phyloP scores from a whole-genome alignment of 37 sponge, comb jelly and placozoan species.

The Theonella swinhoei region DNA sequence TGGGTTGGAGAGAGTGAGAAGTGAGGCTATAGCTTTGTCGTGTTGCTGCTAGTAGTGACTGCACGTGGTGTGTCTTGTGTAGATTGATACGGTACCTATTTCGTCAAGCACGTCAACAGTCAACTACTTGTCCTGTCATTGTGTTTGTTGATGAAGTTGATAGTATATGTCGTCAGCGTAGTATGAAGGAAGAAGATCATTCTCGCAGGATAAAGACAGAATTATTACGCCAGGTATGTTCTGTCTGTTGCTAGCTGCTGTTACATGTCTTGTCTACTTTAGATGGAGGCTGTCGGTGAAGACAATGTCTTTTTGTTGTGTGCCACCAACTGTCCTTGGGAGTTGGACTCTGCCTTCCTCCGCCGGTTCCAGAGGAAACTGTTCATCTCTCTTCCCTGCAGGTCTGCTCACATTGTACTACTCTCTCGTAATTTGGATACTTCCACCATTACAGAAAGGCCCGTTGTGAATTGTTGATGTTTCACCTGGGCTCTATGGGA shows the following conservation, averaged over 20 bases:
- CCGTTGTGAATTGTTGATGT: slow-evolving; percentile 29
- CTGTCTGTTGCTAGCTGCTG: neutral
- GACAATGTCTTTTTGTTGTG: slow-evolving; percentile 77
- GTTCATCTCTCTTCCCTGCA: slow-evolving; percentile 40
- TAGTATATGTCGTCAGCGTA: slow-evolving; percentile 81
- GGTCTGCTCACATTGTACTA: neutral
- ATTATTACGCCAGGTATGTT: slow-evolving; percentile 61
- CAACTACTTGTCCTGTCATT: slow-evolving; percentile 29
- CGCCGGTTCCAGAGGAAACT: slow-evolving; percentile 74
- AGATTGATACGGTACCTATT: slow-evolving; percentile 58
- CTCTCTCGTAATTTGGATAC: neutral
- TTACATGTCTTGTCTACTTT: neutral
- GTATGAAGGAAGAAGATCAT: slow-evolving; percentile 83
- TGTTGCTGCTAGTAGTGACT: neutral
- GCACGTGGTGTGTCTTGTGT: neutral
- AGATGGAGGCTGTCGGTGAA: slow-evolving; percentile 79
- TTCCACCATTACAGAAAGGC: slow-evolving; percentile 24
- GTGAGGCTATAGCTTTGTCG: slow-evolving; percentile 40
- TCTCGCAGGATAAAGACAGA: slow-evolving; percentile 88
- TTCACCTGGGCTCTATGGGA: slow-evolving; percentile 5
- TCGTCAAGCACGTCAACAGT: slow-evolving; percentile 26
- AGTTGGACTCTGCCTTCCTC: slow-evolving; percentile 86
- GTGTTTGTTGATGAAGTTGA: slow-evolving; percentile 89
- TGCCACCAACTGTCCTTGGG: slow-evolving; percentile 95
- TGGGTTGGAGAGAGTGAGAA: slow-evolving; percentile 95